Evolutionary conservation across 2,888 invertebrate species (phyloP).

Genomic region (Ariolimax columbianus): DNA sequence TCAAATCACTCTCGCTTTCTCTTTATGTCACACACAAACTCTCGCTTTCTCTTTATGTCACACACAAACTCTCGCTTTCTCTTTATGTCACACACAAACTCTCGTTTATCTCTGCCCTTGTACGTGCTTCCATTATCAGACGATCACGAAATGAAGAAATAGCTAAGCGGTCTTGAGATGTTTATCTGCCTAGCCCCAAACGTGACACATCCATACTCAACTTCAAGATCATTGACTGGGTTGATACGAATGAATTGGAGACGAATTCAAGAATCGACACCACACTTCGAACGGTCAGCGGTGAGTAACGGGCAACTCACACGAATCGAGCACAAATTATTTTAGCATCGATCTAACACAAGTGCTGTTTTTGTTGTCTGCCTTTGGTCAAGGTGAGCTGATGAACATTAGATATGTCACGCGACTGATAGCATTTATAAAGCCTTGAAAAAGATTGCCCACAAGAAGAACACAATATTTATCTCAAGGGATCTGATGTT

Average conservation of each 20-base stretch:
- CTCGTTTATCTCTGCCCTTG: background rate
- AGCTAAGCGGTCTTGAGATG: background rate
- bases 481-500: too few species aligned
- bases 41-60: background rate
- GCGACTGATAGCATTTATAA: background rate
- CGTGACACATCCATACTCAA: background rate
- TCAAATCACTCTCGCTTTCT: background rate
- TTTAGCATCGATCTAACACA: slow-evolving; percentile 13
- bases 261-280: background rate
- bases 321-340: slow-evolving; percentile 27
- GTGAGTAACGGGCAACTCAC: background rate
- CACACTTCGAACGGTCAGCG: slow-evolving; percentile 2
- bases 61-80: background rate
- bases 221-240: background rate
- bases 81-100: background rate
- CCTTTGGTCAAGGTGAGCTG: background rate
- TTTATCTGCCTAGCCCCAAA: background rate
- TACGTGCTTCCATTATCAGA: background rate
- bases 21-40: background rate
- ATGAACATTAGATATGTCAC: background rate
- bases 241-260: background rate
- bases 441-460: background rate
- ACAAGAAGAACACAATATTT: too few species aligned
- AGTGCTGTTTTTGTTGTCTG: background rate
- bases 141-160: background rate